A percentile compares a stretch with the other conserved stretches of the same genome.
phyloP scores from a whole-genome alignment of 2,888 invertebrate species.

The Mythimna vitellina region DNA sequence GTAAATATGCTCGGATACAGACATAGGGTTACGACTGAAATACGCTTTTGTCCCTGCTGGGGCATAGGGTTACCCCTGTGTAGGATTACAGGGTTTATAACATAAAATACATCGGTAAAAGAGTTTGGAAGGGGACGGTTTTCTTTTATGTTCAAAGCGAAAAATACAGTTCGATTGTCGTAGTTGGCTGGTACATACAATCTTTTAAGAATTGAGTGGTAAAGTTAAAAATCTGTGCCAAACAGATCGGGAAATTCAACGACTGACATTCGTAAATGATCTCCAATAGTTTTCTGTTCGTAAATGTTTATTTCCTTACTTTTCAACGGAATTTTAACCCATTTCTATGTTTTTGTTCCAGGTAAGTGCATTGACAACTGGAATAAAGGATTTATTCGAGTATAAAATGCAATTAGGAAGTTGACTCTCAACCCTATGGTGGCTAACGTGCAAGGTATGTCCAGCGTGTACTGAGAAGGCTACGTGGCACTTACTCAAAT shows the following conservation, averaged over 20 bases:
- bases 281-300: not conserved
- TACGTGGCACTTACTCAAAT: conserved; percentile 61
- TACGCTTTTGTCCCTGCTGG: conserved; percentile 55
- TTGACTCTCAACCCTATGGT: conserved; percentile 52
- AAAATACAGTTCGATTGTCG: conserved; percentile 8
- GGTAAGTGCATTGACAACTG: conserved; percentile 60
- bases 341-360: conserved; percentile 60
- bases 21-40: conserved; percentile 65
- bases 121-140: conserved; percentile 32
- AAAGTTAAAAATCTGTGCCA: conserved; percentile 9
- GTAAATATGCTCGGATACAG: conserved; percentile 63
- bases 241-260: not conserved
- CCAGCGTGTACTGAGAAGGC: conserved; percentile 46
- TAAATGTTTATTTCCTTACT: not conserved
- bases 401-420: conserved; percentile 42
- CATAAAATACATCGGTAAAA: conserved; percentile 43
- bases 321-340: conserved; percentile 1
- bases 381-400: conserved; percentile 37
- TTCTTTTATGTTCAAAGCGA: conserved; percentile 22
- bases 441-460: conserved; percentile 44
- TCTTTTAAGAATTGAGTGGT: conserved; percentile 14
- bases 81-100: conserved; percentile 45
- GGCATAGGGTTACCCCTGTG: conserved; percentile 47
- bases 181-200: conserved; percentile 1
- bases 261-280: conserved; percentile 7